phyloP scores from a whole-genome alignment of 2,113 vertebrate genomes.

The Phylloscopus whistleri region DNA sequence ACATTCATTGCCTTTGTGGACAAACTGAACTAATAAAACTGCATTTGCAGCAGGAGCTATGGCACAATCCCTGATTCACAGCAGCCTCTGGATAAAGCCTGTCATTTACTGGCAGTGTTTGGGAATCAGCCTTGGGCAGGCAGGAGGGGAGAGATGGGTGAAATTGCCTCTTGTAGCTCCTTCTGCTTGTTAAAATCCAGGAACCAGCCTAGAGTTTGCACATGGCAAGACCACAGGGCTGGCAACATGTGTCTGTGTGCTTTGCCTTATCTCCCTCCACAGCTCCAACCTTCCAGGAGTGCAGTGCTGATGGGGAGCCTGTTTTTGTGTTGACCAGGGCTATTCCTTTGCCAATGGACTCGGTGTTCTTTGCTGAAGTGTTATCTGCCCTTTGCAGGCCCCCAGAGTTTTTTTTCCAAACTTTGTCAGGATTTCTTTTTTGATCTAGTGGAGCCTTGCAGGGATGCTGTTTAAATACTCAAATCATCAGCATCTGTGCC shows the following conservation, averaged over 20 bases:
- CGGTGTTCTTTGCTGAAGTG: neutral
- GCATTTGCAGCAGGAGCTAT: neutral
- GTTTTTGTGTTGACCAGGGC: neutral
- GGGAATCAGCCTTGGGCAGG: neutral
- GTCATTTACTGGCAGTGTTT: neutral
- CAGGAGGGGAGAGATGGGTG: neutral
- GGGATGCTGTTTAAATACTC: neutral
- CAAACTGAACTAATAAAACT: neutral
- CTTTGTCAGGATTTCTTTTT: neutral
- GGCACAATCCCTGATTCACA: neutral
- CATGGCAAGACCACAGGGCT: neutral
- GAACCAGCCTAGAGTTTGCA: neutral
- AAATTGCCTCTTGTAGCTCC: neutral
- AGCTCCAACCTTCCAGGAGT: neutral
- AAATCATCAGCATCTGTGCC: neutral
- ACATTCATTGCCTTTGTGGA: neutral
- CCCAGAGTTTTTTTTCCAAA: neutral
- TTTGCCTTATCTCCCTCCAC: constrained; percentile 19
- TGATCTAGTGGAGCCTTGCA: neutral
- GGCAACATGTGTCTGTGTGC: neutral
- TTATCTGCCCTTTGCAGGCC: constrained; percentile 25
- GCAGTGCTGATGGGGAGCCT: neutral
- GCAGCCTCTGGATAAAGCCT: neutral
- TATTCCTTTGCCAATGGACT: neutral
- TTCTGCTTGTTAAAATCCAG: neutral